These are phyloP conservation scores for Xanthia icteritia DNA, from an alignment of 2,888 invertebrate genomes.

Conservation along the genomic window DNA sequence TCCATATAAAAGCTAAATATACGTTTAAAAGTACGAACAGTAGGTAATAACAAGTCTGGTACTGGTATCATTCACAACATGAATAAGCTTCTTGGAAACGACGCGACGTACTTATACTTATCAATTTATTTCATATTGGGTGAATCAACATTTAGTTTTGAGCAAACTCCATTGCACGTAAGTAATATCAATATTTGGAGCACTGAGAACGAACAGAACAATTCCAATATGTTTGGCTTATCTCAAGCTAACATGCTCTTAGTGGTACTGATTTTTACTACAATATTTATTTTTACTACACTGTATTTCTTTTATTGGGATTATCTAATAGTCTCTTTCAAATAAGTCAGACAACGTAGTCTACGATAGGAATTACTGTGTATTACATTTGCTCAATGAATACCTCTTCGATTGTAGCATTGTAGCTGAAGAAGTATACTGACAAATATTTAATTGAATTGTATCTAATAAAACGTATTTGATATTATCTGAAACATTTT, in stretches of 20 bases:
- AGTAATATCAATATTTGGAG: constrained; percentile 53
- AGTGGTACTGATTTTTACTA: constrained; percentile 49
- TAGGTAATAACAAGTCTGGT: constrained; percentile 42
- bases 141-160: constrained; percentile 62
- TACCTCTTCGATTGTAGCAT: background rate
- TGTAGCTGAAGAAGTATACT: constrained; percentile 25
- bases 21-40: constrained; percentile 31
- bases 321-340: constrained; percentile 32
- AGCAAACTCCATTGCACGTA: constrained; percentile 50
- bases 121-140: constrained; percentile 57
- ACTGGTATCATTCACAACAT: constrained; percentile 51
- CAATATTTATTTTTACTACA: constrained; percentile 43
- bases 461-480: constrained; percentile 15
- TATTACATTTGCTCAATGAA: constrained; percentile 26
- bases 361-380: constrained; percentile 14
- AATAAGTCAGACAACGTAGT: constrained; percentile 38
- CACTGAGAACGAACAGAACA: constrained; percentile 37
- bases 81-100: constrained; percentile 56
- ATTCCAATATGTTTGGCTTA: constrained; percentile 56
- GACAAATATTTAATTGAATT: constrained; percentile 20
- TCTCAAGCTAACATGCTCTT: constrained; percentile 44
- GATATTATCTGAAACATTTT: constrained; percentile 21
- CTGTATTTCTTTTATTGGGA: constrained; percentile 41
- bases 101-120: constrained; percentile 43
- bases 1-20: constrained; percentile 39